These are phyloP conservation scores for Danionella cerebrum DNA, from an alignment of 2,113 vertebrate species.

Conservation along the genomic window DNA sequence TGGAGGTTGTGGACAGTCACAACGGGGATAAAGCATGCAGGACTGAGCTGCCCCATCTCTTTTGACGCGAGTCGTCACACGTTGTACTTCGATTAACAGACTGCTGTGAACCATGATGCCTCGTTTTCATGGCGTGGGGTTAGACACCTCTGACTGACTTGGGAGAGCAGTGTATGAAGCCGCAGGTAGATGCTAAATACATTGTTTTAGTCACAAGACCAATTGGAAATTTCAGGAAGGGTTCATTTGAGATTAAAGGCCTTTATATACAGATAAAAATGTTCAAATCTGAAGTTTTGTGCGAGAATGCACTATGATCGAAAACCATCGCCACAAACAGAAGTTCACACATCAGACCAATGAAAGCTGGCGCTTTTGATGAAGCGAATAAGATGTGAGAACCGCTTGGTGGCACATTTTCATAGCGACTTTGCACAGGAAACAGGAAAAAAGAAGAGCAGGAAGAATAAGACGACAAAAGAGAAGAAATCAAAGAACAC, in stretches of 20 bases:
- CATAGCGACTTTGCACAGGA: no score
- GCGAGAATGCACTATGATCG: no score
- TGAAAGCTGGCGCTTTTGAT: no score
- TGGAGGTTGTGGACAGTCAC: conserved; percentile 46
- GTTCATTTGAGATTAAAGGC: conserved; percentile 6
- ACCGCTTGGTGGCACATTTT: no score
- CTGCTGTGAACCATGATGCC: conserved; percentile 50
- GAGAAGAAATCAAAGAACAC: no score
- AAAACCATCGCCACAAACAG: no score
- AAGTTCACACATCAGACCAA: no score
- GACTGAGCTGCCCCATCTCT: background rate
- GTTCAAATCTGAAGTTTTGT: no score
- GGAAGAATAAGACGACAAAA: no score
- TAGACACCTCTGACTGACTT: conserved; percentile 46
- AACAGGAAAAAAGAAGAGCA: no score
- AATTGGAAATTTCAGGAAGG: background rate
- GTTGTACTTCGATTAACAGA: conserved; percentile 58
- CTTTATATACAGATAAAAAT: background rate
- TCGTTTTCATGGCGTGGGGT: conserved; percentile 47
- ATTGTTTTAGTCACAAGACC: conserved; percentile 37
- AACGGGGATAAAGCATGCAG: conserved; percentile 24
- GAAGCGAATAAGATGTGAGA: no score
- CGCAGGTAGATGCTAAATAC: conserved; percentile 44
- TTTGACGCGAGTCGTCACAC: conserved; percentile 32
- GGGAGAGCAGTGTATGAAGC: conserved; percentile 26